Evolutionary conservation across 1,140 invertebrate species (phyloP), one percentile per base, ranked within the genome.

Genomic region (Panulirus ornatus): DNA sequence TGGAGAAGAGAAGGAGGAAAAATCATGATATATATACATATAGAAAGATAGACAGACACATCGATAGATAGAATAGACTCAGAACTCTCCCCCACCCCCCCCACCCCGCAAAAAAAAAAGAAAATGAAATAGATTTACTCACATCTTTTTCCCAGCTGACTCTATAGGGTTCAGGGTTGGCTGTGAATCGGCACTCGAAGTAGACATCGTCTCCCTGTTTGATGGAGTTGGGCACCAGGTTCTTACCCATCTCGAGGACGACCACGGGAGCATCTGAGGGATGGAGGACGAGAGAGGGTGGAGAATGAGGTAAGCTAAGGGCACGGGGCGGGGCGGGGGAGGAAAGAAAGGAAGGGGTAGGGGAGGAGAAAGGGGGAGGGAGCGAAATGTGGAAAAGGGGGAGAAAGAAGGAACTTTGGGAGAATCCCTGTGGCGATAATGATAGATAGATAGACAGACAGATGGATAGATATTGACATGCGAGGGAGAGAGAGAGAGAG

Each of bases 111-210:
- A n/a, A n/a, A n/a, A n/a, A n/a, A n/a, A n/a, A n/a, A n/a, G 51
- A 70, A n/a, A n/a, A n/a, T n/a, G n/a, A n/a, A n/a, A n/a, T n/a
- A n/a, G n/a, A 2, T 0, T 34, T 27, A 86, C 97, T 97, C 95
- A 98, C 97, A 94, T 98, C 97, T 94, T 98, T 97, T 93, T 97
- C 97, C 97, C 97, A 98, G 76, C 97, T 95, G 92, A 98, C 96
- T 92, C 97, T 96, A 42, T 85, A 66, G 11, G 86, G 66, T 5
- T 95, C 94, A 9, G 97, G 97, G 95, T 98, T 98, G 88, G 97
- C 96, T 93, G 96, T 95, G 88, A 98, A 96, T 93, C 96, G 96
- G 94, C 97, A 98, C 94, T 97, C 97, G 93, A 98, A 97, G 93
- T 98, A 98, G 81, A 98, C 97, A 94, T 98, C 97, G 93, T 97